Conservation (phyloP, 2,888 invertebrate species). For the Cephus sareptanus region DNA sequence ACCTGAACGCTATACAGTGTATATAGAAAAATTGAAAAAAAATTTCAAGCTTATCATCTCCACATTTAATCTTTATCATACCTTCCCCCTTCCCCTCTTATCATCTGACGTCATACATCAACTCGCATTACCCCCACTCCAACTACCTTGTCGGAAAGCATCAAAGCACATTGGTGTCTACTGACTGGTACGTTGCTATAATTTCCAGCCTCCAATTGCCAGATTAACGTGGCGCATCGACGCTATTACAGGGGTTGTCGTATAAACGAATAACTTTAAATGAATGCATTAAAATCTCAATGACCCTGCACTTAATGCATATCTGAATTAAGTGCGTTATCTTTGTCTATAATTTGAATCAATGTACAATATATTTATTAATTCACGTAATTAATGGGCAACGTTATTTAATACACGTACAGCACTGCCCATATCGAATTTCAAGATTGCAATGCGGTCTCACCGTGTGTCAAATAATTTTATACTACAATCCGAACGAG, state of each 20-base stretch:
- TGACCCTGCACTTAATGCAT: neutral
- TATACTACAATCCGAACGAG: constrained; percentile 11
- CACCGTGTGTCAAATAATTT: neutral
- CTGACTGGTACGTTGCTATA: no score
- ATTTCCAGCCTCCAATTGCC: no score
- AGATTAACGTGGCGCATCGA: no score
- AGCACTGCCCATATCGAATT: neutral
- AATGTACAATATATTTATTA: neutral
- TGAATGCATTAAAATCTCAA: neutral
- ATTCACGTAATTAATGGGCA: neutral
- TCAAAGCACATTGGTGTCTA: no score
- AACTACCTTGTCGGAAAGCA: no score
- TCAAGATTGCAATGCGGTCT: neutral
- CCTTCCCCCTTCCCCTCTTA: no score
- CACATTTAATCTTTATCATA: no score
- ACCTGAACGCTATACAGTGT: neutral
- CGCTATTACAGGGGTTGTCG: no score
- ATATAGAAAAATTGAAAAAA: no score
- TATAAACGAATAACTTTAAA: neutral
- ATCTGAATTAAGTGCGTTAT: neutral
- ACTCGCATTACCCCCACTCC: no score
- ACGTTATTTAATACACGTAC: neutral
- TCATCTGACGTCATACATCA: no score
- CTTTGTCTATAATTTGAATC: neutral
- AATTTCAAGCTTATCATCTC: no score